A percentile compares a stretch with the other conserved stretches of the same genome.
Evolutionary conservation across 2,888 invertebrate genomes (phyloP).

Genomic region (Agrilus biguttatus): DNA sequence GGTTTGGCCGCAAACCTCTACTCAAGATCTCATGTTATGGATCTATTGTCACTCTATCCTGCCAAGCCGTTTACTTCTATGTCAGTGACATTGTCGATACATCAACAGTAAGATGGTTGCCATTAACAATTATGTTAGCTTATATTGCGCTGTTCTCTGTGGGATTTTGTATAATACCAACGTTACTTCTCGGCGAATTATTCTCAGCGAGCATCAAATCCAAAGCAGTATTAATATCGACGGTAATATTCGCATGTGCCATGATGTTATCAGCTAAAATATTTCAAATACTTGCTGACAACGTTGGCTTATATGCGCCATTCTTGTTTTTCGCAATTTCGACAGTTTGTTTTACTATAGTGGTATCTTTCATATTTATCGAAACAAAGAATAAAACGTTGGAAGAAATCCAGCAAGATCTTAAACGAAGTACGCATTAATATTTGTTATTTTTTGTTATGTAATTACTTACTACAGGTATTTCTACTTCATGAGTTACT

Average conservation of each 20-base stretch:
- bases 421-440: conserved; percentile 1
- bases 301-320: conserved; percentile 8
- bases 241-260: conserved; percentile 4
- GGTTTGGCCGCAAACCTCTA: too few relatives aligned
- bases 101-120: too few relatives aligned
- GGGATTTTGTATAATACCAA: too few relatives aligned
- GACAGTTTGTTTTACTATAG: conserved; percentile 4
- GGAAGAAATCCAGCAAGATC: conserved; percentile 12
- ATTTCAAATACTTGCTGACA: conserved; percentile 9
- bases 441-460: too few relatives aligned
- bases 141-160: too few relatives aligned
- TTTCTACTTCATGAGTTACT: too few relatives aligned
- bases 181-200: conserved; percentile 7
- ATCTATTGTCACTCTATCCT: too few relatives aligned
- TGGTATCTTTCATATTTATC: conserved; percentile 9
- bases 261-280: conserved; percentile 9
- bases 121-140: too few relatives aligned
- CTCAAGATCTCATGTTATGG: too few relatives aligned
- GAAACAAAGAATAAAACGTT: conserved; percentile 13
- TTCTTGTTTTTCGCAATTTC: conserved; percentile 5
- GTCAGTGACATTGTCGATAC: too few relatives aligned
- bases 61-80: too few relatives aligned
- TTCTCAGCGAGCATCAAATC: conserved; percentile 10
- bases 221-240: conserved; percentile 6
- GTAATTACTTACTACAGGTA: too few relatives aligned